A percentile compares a stretch with the other conserved stretches of the same genome.
Conservation (phyloP, 2,797 vertebrate genomes). For the Pseudopleuronectes americanus region DNA sequence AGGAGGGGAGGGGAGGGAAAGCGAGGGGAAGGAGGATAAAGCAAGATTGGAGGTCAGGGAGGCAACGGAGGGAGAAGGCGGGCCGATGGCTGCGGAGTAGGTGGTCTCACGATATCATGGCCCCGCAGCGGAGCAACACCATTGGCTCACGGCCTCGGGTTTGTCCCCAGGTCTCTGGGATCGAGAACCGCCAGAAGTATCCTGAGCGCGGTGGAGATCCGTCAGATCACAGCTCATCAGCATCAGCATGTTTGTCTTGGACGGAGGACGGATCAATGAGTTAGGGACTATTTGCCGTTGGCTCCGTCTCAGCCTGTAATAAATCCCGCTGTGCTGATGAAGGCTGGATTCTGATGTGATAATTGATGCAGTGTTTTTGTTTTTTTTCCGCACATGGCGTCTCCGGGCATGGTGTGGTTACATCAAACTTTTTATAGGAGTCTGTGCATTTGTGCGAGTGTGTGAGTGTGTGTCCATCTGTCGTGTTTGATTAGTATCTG, state of each 20-base stretch:
- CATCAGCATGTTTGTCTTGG: conserved; percentile 73
- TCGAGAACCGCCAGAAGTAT: conserved; percentile 40
- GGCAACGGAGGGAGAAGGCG: conserved; percentile 56
- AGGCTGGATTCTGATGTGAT: conserved; percentile 69
- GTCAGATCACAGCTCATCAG: conserved; percentile 70
- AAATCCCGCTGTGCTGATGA: conserved; percentile 65
- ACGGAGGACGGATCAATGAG: conserved; percentile 59
- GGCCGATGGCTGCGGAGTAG: conserved; percentile 57
- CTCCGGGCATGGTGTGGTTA: conserved; percentile 64
- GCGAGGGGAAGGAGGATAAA: conserved; percentile 18
- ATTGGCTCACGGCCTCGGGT: conserved; percentile 42
- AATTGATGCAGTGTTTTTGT: conserved; percentile 58
- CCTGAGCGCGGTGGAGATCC: conserved; percentile 53
- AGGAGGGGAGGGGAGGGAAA: conserved; percentile 27
- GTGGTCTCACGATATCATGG: conserved; percentile 55
- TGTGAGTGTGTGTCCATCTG: conserved; percentile 51
- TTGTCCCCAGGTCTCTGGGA: conserved; percentile 49
- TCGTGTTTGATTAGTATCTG: conserved; percentile 75
- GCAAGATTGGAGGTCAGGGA: conserved; percentile 68
- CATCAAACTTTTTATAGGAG: conserved; percentile 58
- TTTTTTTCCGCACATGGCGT: conserved; percentile 57
- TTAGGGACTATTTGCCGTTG: conserved; percentile 48
- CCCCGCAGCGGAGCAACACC: conserved; percentile 34
- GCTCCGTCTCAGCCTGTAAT: conserved; percentile 33
- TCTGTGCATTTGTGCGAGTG: conserved; percentile 22